Percentiles rank a stretch among this genome's conserved stretches.
Evolutionary conservation across 2,113 vertebrate genomes (phyloP).

Genomic region (Oncorhynchus nerka): DNA sequence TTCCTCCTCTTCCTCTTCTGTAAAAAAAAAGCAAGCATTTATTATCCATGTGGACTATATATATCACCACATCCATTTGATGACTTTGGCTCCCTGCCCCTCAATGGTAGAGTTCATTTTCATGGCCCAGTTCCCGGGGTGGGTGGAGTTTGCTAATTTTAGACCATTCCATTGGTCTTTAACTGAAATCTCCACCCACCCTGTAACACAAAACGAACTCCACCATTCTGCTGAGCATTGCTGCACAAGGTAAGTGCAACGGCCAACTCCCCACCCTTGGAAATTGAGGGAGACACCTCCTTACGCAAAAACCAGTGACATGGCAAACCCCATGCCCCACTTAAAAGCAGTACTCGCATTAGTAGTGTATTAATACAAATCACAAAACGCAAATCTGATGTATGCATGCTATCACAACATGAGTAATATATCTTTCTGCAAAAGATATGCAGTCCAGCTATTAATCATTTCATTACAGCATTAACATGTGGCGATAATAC

Average conservation of each 20-base stretch:
- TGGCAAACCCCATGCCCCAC: conserved; percentile 12
- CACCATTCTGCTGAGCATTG: conserved; percentile 25
- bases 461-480: background rate
- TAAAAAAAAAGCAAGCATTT: conserved; percentile 32
- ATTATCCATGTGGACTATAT: background rate
- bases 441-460: background rate
- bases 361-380: background rate
- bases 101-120: too few species aligned
- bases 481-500: conserved; percentile 19
- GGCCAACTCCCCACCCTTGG: background rate
- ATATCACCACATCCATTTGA: background rate
- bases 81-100: too few species aligned
- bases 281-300: background rate
- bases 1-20: conserved; percentile 76
- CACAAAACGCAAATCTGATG: background rate
- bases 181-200: conserved; percentile 3
- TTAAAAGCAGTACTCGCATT: conserved; percentile 5
- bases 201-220: too few species aligned
- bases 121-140: too few species aligned
- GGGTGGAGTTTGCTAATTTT: background rate
- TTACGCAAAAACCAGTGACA: conserved; percentile 29
- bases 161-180: background rate
- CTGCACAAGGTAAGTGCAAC: conserved; percentile 3
- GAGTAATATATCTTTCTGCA: background rate
- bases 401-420: too few species aligned